Base-by-base conservation (phyloP, 2,888 invertebrate species). In the Pasiphila rectangulata region DNA sequence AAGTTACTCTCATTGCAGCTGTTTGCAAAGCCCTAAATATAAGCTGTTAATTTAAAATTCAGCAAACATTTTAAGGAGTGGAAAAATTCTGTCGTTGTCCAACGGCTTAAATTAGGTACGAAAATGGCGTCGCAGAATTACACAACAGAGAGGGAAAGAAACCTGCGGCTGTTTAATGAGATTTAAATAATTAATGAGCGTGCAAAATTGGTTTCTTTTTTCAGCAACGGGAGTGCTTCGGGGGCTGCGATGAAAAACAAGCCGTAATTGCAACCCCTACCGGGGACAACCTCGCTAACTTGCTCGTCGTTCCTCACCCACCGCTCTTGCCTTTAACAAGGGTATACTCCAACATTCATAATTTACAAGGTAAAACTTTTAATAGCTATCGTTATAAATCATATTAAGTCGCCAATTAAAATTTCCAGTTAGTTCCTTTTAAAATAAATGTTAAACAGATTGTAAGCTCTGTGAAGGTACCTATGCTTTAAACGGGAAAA, bases 161-260 rank as follows among this genome's bases (percentile, higher is more conserved):
- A 79, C 74, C 82, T 81, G 79, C 79, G 79, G 79, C 75, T 81
- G 86, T 82, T 86, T 87, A 87, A 87, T 87, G 83, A 86, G 83
- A 87, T 88, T 88, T 88, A 86, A 89, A 89, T 89, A 88, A 89
- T 88, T 89, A 89, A 89, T 88, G 85, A 87, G 84, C 80, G 81
- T 79, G 79, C 83, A 82, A 85, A 87, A 88, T 89, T 87, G 80
- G 81, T 83, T 86, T 84, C 76, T 83, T 83, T 84, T 84, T 83
- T 77, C 79, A 83, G 79, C 56, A 62, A 72, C 64, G 65, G 67
- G 68, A 69, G 67, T 72, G 67, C 69, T 76, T 70, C 64, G 72
- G 80, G 81, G 80, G 75, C 65, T 61, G 71, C 63, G 76, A 80
- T 79, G 80, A 83, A 82, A 79, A 80, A 80, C 79, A 79, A 69